Percentiles rank a stretch among this genome's conserved stretches.
Evolutionary conservation across 1,140 invertebrate species (phyloP).

Genomic region (Pseudomyrmex flavicornis): DNA sequence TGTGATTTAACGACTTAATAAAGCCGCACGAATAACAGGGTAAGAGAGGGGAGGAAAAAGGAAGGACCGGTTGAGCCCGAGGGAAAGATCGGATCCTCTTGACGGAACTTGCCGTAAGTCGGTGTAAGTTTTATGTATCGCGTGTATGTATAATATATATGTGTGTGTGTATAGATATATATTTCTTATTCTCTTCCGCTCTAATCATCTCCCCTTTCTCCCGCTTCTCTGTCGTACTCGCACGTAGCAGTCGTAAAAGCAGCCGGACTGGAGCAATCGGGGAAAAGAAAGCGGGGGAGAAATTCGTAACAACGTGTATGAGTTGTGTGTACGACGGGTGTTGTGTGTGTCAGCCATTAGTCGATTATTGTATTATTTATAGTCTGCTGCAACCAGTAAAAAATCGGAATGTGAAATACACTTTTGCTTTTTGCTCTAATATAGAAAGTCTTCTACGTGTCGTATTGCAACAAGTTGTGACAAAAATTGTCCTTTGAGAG

Average conservation of each 20-base stretch:
- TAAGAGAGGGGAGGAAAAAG: neutral
- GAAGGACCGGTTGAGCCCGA: neutral
- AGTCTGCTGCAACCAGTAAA: constrained; percentile 74
- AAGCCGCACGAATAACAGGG: constrained; percentile 65
- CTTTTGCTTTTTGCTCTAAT: constrained; percentile 35
- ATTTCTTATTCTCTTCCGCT: neutral
- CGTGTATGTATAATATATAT: neutral
- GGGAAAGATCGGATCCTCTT: constrained; percentile 7
- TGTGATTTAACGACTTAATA: constrained; percentile 74
- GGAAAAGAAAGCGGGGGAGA: neutral
- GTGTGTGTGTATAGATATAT: neutral
- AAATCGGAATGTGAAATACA: constrained; percentile 16
- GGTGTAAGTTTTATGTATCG: constrained; percentile 73
- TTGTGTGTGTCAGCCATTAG: constrained; percentile 49
- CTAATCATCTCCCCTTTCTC: constrained; percentile 1
- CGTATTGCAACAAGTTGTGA: constrained; percentile 62
- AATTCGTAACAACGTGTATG: neutral
- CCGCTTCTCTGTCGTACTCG: constrained; percentile 71
- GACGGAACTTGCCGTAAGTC: constrained; percentile 70
- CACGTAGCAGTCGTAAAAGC: constrained; percentile 71
- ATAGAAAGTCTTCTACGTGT: too few species aligned
- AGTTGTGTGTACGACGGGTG: neutral
- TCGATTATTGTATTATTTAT: constrained; percentile 75
- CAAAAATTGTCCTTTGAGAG: constrained; percentile 67
- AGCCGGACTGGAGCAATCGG: constrained; percentile 53